Evolutionary conservation across 1,140 invertebrate species (phyloP), one percentile per base, ranked within the genome.

Genomic region (Drosophila bifasciata): DNA sequence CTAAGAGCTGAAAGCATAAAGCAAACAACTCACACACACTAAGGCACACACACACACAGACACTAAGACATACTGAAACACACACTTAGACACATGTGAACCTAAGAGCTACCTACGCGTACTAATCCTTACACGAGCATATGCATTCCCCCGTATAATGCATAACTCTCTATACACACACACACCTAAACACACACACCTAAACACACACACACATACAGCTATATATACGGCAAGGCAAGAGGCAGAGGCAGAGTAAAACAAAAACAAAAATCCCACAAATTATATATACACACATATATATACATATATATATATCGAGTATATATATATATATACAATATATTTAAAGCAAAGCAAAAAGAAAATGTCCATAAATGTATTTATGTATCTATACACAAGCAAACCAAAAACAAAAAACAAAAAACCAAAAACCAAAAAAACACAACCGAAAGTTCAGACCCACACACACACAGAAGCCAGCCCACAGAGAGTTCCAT

Each of bases 361-460:
- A 59, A 70, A 76, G 79, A 79, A 79, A 86, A 85, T 85, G 80
- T 85, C 80, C 80, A 85, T 85, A 85, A 85, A 86, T 85, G 80
- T 85, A 85, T 86, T 85, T 86, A 85, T 86, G 80, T 85, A 85
- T 85, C 81, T 85, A 86, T 86, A 85, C 81, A 85, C 79, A 62
- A 75, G 60, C 70, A 59, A 60, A 66, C 56, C 51, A 21, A 48
- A 40, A 58, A 46, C 52, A n/a, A n/a, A n/a, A n/a, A n/a, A n/a
- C n/a, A n/a, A n/a, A n/a, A 59, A 60, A 66, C 56, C 51, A 21
- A 48, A 40, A 58, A 46, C 52, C n/a, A n/a, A n/a, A 64, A 43
- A 66, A 76, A 81, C 60, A 71, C 61, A 64, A 79, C 55, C 50
- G 51, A 44, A 58, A 61, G 48, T 49, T 50, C 48, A 49, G 55